These are phyloP conservation scores for Euplagia quadripunctaria DNA, from an alignment of 2,888 invertebrate species.

Conservation along the genomic window DNA sequence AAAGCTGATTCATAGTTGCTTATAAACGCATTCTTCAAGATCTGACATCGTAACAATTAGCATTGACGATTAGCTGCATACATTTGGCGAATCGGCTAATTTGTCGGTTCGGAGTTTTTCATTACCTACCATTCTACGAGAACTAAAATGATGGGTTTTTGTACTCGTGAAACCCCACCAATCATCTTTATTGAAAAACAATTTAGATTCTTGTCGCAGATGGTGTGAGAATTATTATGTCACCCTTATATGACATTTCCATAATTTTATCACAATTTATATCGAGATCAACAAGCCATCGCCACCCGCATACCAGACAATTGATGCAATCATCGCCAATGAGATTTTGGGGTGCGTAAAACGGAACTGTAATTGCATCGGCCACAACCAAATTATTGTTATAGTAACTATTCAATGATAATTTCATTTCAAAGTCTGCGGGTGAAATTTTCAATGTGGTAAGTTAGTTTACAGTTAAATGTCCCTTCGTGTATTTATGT, in stretches of 20 bases:
- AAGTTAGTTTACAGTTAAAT: conserved; percentile 38
- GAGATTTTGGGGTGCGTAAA: conserved; percentile 83
- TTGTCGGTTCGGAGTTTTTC: not conserved
- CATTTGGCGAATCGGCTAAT: too few species aligned
- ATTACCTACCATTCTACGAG: not conserved
- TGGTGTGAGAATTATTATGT: conserved; percentile 68
- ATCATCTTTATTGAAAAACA: conserved; percentile 21
- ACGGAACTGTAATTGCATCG: conserved; percentile 84
- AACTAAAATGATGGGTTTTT: conserved; percentile 27
- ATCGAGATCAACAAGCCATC: conserved; percentile 82
- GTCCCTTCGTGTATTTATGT: conserved; percentile 42
- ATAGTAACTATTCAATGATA: conserved; percentile 83
- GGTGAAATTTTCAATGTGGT: conserved; percentile 64
- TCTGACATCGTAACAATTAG: too few species aligned
- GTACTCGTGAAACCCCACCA: not conserved
- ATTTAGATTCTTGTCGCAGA: conserved; percentile 45
- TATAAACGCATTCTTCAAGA: too few species aligned
- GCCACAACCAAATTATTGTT: conserved; percentile 83
- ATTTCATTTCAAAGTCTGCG: conserved; percentile 75
- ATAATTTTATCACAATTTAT: conserved; percentile 81
- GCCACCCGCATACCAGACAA: conserved; percentile 84
- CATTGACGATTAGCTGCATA: too few species aligned
- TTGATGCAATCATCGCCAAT: conserved; percentile 86
- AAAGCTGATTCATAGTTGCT: too few species aligned
- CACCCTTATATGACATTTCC: conserved; percentile 65